A percentile compares a stretch with the other conserved stretches of the same genome.
Evolutionary conservation across 2,113 vertebrate species (phyloP).

Genomic region (Rhea americana): DNA sequence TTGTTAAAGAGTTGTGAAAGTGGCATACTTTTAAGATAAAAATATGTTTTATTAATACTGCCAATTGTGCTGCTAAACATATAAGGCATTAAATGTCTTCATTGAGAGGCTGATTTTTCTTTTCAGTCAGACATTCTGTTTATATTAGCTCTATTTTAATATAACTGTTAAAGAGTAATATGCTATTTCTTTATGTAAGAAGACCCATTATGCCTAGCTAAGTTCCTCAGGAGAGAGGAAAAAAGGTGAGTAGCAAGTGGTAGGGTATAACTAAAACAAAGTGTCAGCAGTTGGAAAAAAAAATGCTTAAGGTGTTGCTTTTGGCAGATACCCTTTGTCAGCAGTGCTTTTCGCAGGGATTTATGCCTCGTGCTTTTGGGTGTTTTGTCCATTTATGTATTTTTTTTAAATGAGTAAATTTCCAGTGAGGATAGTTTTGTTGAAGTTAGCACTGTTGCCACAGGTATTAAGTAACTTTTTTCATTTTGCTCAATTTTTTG

Average conservation of each 20-base stretch:
- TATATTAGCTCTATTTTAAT: neutral
- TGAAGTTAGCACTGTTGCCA: fast-evolving
- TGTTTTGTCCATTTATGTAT: neutral
- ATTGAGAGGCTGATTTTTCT: neutral
- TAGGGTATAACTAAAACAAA: neutral
- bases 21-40: neutral
- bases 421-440: neutral
- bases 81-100: neutral
- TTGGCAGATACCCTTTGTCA: neutral
- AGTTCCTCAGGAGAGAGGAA: neutral
- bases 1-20: neutral
- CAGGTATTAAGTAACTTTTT: neutral
- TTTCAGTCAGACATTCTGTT: neutral
- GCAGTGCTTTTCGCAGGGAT: neutral
- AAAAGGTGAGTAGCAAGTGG: neutral
- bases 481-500: neutral
- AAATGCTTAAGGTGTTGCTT: neutral
- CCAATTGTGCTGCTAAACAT: neutral
- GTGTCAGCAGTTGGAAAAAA: neutral
- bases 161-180: fast-evolving
- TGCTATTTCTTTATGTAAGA: fast-evolving
- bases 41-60: neutral
- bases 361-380: neutral
- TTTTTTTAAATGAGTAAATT: neutral
- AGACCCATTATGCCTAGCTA: neutral